Conservation (phyloP, 2,797 vertebrate species). For the Eutrigla gurnardus region DNA sequence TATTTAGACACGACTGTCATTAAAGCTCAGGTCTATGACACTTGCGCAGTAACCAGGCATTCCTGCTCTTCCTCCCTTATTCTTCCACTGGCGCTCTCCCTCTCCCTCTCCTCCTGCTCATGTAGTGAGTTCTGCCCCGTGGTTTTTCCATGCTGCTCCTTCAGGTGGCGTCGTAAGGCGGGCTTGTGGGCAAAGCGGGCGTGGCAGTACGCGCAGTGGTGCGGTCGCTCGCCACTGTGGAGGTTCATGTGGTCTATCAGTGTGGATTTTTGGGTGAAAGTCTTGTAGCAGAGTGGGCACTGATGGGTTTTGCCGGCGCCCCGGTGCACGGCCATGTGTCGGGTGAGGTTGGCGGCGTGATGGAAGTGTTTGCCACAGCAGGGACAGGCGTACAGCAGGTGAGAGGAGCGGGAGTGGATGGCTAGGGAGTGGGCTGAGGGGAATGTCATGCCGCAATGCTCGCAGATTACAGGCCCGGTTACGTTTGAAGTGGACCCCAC, state of each 20-base stretch:
- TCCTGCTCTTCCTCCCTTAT: conserved; percentile 69
- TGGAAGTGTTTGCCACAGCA: conserved; percentile 96
- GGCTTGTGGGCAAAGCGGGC: conserved; percentile 97
- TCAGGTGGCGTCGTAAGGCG: conserved; percentile 92
- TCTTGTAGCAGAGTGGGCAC: conserved; percentile 94
- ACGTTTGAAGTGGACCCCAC: conserved; percentile 86
- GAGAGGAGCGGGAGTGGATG: conserved; percentile 90
- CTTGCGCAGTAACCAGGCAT: conserved; percentile 57
- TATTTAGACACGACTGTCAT: neutral
- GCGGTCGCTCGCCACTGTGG: conserved; percentile 93
- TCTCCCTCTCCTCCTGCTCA: conserved; percentile 87
- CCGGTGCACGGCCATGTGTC: conserved; percentile 94
- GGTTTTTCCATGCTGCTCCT: conserved; percentile 96
- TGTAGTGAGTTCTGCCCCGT: conserved; percentile 93
- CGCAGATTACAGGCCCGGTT: conserved; percentile 86
- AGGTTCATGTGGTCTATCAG: conserved; percentile 98
- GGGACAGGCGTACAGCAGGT: conserved; percentile 93
- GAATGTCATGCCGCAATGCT: conserved; percentile 92
- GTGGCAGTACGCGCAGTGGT: conserved; percentile 93
- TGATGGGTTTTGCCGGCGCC: conserved; percentile 90
- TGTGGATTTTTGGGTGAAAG: conserved; percentile 96
- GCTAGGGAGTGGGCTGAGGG: conserved; percentile 90
- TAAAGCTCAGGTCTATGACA: conserved; percentile 40
- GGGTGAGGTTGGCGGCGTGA: conserved; percentile 93
- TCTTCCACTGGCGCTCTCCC: conserved; percentile 66